These are phyloP conservation scores for Spondyliosoma cantharus DNA, from an alignment of 2,797 vertebrate genomes.

Conservation along the genomic window DNA sequence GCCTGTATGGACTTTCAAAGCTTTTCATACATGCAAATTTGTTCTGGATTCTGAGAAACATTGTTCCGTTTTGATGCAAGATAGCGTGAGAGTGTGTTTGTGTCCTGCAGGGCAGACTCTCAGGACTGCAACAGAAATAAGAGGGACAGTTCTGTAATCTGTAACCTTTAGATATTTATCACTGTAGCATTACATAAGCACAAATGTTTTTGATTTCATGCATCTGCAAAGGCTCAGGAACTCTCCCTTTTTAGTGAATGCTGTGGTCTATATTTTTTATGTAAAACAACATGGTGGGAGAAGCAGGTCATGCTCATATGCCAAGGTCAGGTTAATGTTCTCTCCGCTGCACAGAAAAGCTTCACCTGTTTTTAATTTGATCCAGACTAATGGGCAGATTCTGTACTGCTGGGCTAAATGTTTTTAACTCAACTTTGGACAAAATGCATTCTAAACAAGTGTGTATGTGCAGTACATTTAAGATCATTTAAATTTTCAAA, in stretches of 20 bases:
- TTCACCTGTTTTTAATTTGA: conserved; percentile 41
- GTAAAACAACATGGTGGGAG: neutral
- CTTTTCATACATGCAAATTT: conserved; percentile 34
- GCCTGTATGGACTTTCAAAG: neutral
- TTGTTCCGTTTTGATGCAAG: neutral
- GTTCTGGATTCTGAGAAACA: neutral
- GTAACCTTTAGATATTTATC: conserved; percentile 9
- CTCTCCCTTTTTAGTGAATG: neutral
- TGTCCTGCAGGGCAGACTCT: neutral
- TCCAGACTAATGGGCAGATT: conserved; percentile 13
- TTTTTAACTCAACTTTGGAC: conserved; percentile 13
- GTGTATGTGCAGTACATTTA: neutral
- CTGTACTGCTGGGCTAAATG: neutral
- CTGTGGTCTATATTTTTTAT: neutral
- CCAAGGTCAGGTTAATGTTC: conserved; percentile 12
- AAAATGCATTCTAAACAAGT: neutral
- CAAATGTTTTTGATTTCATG: conserved; percentile 6
- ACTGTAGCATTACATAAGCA: neutral
- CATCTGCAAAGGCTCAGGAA: neutral
- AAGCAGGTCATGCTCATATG: neutral
- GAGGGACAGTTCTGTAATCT: neutral
- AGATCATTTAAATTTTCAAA: neutral
- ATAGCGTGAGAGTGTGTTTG: neutral
- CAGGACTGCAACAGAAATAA: neutral
- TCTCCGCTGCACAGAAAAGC: neutral